Base-by-base conservation (phyloP, 2,797 vertebrate genomes). In the Acipenser transmontanus region DNA sequence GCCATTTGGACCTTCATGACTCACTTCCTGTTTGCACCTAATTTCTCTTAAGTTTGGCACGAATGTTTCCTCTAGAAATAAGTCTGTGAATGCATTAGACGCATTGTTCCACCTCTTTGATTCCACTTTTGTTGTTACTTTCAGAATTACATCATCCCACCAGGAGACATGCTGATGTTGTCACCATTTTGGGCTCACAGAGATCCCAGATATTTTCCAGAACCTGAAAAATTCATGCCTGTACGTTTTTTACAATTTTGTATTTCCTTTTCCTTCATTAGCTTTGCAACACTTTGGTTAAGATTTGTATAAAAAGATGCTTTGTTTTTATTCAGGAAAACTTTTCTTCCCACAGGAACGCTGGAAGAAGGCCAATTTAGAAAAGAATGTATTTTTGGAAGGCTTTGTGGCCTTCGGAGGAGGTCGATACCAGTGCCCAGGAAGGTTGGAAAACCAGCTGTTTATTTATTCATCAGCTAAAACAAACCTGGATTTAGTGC, bases 331-430 rank as follows among this genome's bases (percentile, higher is more conserved):
- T 12, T 52, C 50, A 8, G 50, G 59, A 73, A 63, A 77, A 82
- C 69, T 76, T 86, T 87, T 90, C 83, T 91, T 91, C 88, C 87
- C 89, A 90, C 89, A 94, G 92, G 91, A 93, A 85, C 88, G 89
- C 69, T 93, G 92, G 91, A 86, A 89, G 86, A 82, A 88, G 74
- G 87, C 90, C 82, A 88, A 91, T 88, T 88, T 93, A 89, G 90
- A 91, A 85, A 93, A 92, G 85, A 87, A 90, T 80, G 77, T 80
- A 82, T 91, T 92, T 86, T 87, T 94, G 89, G 88, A 93, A 74
- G 76, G 83, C 72, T 93, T 93, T 74, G 72, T 92, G 84, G 90
- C 89, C 70, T 94, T 94, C n/a, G 91, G 91, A 85, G 85, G 86
- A 67, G 91, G 91, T 71, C 87, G 84, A 76, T 89, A 87, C 81